Conservation (phyloP, 1,140 invertebrate species). For the Orius laevigatus region DNA sequence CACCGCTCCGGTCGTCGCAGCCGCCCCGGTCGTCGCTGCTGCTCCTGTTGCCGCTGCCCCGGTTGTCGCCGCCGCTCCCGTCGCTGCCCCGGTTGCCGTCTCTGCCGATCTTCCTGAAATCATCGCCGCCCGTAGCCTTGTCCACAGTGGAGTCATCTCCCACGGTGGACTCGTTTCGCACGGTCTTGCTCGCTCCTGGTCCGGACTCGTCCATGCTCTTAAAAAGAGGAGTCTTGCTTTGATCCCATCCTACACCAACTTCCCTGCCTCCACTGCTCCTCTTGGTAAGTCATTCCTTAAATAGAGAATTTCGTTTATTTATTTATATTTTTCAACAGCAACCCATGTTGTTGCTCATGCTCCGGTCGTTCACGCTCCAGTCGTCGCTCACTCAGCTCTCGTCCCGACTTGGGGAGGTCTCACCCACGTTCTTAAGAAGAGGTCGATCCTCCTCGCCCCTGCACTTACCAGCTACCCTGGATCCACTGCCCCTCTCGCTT, state of each 20-base stretch:
- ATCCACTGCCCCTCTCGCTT: slow-evolving; percentile 8
- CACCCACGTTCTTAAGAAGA: not conserved
- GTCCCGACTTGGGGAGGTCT: not conserved
- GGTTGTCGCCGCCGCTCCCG: slow-evolving; percentile 3
- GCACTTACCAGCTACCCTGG: slow-evolving; percentile 16
- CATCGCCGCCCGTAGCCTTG: not conserved
- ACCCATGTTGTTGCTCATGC: not conserved
- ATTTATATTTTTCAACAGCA: no score
- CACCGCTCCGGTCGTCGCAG: slow-evolving; percentile 6
- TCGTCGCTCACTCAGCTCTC: not conserved
- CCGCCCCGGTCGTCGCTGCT: slow-evolving; percentile 16
- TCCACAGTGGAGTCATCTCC: no score
- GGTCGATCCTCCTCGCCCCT: not conserved
- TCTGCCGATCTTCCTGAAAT: slow-evolving; percentile 1
- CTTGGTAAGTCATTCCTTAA: not conserved
- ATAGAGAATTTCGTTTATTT: no score
- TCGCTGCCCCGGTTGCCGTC: not conserved
- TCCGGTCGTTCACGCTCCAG: slow-evolving; percentile 2
- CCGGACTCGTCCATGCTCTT: no score
- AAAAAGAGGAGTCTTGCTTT: no score
- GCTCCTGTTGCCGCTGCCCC: slow-evolving; percentile 13
- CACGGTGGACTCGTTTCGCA: no score
- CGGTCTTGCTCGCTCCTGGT: no score
- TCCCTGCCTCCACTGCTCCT: not conserved
- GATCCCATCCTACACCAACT: no score